Conservation (phyloP, 2,888 invertebrate genomes). For the Acleris holmiana region DNA sequence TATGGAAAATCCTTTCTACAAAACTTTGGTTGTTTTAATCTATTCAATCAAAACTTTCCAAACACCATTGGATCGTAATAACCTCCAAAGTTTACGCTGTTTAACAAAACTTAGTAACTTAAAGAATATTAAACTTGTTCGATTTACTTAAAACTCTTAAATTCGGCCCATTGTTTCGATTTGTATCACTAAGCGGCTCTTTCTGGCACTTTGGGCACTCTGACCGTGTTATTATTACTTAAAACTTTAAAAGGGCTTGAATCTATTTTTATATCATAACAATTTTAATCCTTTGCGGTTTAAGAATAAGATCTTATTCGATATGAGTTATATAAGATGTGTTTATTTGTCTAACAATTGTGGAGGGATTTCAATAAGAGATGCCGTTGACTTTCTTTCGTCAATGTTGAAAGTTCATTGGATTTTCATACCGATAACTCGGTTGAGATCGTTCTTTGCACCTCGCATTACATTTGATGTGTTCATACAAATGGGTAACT, state of each 20-base stretch:
- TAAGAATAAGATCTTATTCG: no score
- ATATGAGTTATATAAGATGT: no score
- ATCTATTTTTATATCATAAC: no score
- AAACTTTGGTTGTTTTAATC: not conserved
- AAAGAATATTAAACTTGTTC: conserved; percentile 4
- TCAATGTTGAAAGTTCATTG: conserved; percentile 19
- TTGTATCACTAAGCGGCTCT: not conserved
- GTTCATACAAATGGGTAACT: not conserved
- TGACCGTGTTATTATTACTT: no score
- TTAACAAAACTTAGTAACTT: not conserved
- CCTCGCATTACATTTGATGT: not conserved
- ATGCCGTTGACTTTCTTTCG: not conserved
- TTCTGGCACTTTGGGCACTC: no score
- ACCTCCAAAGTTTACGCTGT: not conserved
- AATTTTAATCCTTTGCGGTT: no score
- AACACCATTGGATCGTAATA: conserved; percentile 2
- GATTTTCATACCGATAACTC: not conserved
- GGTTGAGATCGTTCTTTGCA: not conserved
- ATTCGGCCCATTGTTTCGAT: not conserved
- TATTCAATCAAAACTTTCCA: not conserved
- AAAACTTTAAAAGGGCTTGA: no score
- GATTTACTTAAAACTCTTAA: not conserved
- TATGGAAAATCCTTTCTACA: not conserved
- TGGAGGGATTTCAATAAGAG: no score
- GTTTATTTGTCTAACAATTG: no score